phyloP scores from a whole-genome alignment of 2,113 vertebrate species.

The Hippocampus comes region DNA sequence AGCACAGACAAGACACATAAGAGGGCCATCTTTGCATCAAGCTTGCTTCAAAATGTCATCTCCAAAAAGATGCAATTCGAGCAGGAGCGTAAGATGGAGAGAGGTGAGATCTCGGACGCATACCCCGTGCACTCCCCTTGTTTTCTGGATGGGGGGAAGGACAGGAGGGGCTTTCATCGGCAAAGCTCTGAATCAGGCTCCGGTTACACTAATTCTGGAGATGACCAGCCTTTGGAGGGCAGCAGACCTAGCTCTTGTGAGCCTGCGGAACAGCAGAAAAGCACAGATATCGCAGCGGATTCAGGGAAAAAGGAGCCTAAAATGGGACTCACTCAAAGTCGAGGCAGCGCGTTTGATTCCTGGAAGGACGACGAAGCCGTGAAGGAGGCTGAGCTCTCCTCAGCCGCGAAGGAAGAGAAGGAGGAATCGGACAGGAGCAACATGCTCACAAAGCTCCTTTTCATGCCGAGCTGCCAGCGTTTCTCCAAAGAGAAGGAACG shows the following conservation, averaged over 20 bases:
- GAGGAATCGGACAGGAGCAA: slow-evolving; percentile 59
- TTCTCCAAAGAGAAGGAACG: slow-evolving; percentile 62
- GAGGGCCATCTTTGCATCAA: slow-evolving; percentile 88
- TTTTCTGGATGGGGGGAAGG: slow-evolving; percentile 29
- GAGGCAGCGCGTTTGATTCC: slow-evolving; percentile 82
- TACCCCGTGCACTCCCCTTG: slow-evolving; percentile 30
- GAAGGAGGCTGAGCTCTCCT: slow-evolving; percentile 32
- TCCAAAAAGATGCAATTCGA: slow-evolving; percentile 98
- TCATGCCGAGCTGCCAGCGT: slow-evolving; percentile 86
- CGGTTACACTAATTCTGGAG: slow-evolving; percentile 66
- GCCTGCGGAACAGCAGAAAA: slow-evolving; percentile 62
- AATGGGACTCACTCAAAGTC: slow-evolving; percentile 74
- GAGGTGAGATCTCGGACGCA: slow-evolving; percentile 77
- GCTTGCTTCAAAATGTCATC: slow-evolving; percentile 91
- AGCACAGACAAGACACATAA: slow-evolving; percentile 70
- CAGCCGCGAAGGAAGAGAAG: slow-evolving; percentile 22
- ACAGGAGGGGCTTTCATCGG: slow-evolving; percentile 69
- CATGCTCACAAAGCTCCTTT: slow-evolving; percentile 86
- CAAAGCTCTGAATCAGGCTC: slow-evolving; percentile 84
- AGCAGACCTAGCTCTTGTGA: slow-evolving; percentile 61
- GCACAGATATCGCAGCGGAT: slow-evolving; percentile 29
- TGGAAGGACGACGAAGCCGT: slow-evolving; percentile 76
- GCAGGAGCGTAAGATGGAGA: slow-evolving; percentile 90
- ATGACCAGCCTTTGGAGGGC: slow-evolving; percentile 51
- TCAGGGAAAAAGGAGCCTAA: slow-evolving; percentile 67